Base-by-base conservation (phyloP, 2,113 vertebrate species). In the Cheilinus undulatus region DNA sequence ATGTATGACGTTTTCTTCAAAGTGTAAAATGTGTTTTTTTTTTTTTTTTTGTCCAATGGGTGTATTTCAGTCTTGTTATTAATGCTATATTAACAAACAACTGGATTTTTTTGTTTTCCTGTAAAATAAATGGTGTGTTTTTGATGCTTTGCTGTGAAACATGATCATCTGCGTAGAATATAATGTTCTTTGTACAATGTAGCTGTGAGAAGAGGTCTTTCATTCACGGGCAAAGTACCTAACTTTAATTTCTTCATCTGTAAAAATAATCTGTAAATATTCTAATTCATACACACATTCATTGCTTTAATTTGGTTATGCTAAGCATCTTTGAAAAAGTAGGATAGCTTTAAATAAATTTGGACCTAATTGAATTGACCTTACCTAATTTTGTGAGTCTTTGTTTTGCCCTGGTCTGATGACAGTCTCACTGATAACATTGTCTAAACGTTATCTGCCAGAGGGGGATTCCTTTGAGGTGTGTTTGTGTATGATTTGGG, bases 11-110 rank as follows among this genome's bases (percentile, higher is more conserved):
- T 89, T 84, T 68, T 64, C 73, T 78, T 84, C 78, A 76, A 70
- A 73, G 53, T 91, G 69, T 86, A 74, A 67, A 75, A 82, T 63
- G 40, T 86, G 82, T 65, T 71, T 67, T 66, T 74, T 73, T 73
- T 71, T 87, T 83, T 65, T 71, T 67, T 66, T 74, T 73, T 73
- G 73, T 87, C 77, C 68, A 59, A 49, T 78, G 13, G 36, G 46
- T 88, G 79, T 76, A 68, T 71, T 80, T 77, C 22, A 63, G 42
- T 87, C 54, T 78, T 42, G 34, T 82, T 77, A 76, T 86, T 56
- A 83, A 80, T 80, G 83, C 82, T 86, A 48, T 86, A 78, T 89
- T 88, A 78, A 87, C 76, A 76, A 61, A 42, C 78, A 80, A 50
- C 75, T 66, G 10, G 6, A 52, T 58, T 34, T 23, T 59, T 83